Evolutionary conservation across 2,113 vertebrate genomes (phyloP).

Genomic region (Heteronetta atricapilla): DNA sequence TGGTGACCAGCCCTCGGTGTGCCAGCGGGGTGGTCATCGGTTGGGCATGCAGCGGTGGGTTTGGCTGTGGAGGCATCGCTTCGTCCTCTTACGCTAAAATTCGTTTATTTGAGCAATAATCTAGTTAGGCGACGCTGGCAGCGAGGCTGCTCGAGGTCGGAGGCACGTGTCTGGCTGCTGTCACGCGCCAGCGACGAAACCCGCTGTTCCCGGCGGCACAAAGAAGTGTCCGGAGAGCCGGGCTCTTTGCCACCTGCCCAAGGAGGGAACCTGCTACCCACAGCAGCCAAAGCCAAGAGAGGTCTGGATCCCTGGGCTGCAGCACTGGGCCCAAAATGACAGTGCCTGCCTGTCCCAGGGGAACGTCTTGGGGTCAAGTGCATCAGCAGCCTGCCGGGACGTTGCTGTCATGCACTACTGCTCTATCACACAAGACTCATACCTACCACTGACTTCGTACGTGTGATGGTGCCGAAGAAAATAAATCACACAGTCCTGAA

Average conservation of each 20-base stretch:
- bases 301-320: not conserved
- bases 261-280: not conserved
- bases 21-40: too few species aligned
- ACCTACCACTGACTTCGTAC: fast-evolving
- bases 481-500: not conserved
- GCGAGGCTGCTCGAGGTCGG: fast-evolving
- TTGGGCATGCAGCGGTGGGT: too few species aligned
- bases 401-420: not conserved
- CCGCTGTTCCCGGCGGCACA: fast-evolving
- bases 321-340: not conserved
- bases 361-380: not conserved
- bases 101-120: too few species aligned
- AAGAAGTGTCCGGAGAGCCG: not conserved
- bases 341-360: not conserved
- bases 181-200: not conserved
- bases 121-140: not conserved
- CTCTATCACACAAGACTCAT: not conserved
- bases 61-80: too few species aligned
- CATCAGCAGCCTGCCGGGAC: not conserved
- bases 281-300: not conserved
- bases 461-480: not conserved
- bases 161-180: not conserved
- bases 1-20: too few species aligned
- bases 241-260: not conserved
- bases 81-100: too few species aligned